These are phyloP conservation scores for Mustela nigripes DNA, from an alignment of 2,113 vertebrate species.

Conservation along the genomic window DNA sequence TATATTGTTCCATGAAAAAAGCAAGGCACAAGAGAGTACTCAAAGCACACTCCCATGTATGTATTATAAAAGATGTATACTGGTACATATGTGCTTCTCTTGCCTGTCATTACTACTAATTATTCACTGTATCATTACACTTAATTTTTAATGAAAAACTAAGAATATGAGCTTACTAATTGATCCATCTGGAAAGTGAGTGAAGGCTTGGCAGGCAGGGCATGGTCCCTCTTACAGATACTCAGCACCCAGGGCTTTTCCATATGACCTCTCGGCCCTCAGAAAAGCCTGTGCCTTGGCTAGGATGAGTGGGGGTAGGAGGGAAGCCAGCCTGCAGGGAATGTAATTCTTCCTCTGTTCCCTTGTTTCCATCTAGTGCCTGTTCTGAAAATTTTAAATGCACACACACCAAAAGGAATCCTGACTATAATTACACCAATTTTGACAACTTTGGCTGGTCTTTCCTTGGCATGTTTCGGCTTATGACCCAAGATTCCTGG, in stretches of 20 bases:
- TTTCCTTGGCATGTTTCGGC: slow-evolving; percentile 82
- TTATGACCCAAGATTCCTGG: slow-evolving; percentile 85
- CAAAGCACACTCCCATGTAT: background rate
- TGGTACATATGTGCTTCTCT: background rate
- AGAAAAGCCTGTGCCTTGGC: background rate
- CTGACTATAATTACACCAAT: slow-evolving; percentile 75
- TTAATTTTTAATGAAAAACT: slow-evolving; percentile 6
- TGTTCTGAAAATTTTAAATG: slow-evolving; percentile 54
- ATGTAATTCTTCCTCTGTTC: slow-evolving; percentile 34
- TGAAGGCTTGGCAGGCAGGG: background rate
- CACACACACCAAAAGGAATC: background rate
- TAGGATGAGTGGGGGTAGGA: no score
- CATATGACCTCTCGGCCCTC: background rate
- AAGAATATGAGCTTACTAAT: background rate
- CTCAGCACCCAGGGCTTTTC: background rate
- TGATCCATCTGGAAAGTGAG: background rate
- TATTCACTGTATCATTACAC: background rate
- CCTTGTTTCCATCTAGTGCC: slow-evolving; percentile 60
- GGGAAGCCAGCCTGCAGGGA: background rate
- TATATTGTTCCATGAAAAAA: background rate
- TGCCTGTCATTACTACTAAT: background rate
- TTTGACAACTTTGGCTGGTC: slow-evolving; percentile 82
- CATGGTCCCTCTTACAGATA: no score
- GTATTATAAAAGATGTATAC: background rate
- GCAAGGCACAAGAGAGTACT: background rate